Evolutionary conservation across 2,888 invertebrate species (phyloP).

Genomic region (Acanthosepion esculentum): DNA sequence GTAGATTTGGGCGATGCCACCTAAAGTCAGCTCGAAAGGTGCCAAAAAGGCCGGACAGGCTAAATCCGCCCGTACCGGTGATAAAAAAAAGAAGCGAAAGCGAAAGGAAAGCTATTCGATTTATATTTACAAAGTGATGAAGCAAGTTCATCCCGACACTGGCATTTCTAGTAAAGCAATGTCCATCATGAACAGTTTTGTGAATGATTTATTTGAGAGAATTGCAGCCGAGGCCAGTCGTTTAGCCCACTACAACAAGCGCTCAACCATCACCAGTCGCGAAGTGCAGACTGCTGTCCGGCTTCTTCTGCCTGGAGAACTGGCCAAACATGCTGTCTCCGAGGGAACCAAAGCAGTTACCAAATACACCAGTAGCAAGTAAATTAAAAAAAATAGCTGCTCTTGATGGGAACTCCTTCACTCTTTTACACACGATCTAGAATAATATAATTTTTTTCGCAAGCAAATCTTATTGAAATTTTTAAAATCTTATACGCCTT

Average conservation of each 20-base stretch:
- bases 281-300: constrained; percentile 84
- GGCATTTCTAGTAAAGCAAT: constrained; percentile 62
- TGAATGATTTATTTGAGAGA: constrained; percentile 71
- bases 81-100: constrained; percentile 65
- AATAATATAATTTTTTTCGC: no score
- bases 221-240: constrained; percentile 67
- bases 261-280: constrained; percentile 78
- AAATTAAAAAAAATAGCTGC: neutral
- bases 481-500: no score
- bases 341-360: constrained; percentile 73
- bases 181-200: constrained; percentile 67
- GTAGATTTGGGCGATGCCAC: neutral
- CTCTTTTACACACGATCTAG: no score
- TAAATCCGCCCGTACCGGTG: constrained; percentile 59
- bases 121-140: constrained; percentile 68
- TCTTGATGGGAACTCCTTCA: no score
- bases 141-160: constrained; percentile 71
- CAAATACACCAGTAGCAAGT: constrained; percentile 66
- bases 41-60: constrained; percentile 65
- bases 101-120: constrained; percentile 64
- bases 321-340: constrained; percentile 82
- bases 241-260: constrained; percentile 67
- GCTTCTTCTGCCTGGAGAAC: constrained; percentile 82
- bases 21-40: constrained; percentile 53
- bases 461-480: no score